Base-by-base conservation (phyloP, 2,113 vertebrate species). In the Hiodon tergisus region DNA sequence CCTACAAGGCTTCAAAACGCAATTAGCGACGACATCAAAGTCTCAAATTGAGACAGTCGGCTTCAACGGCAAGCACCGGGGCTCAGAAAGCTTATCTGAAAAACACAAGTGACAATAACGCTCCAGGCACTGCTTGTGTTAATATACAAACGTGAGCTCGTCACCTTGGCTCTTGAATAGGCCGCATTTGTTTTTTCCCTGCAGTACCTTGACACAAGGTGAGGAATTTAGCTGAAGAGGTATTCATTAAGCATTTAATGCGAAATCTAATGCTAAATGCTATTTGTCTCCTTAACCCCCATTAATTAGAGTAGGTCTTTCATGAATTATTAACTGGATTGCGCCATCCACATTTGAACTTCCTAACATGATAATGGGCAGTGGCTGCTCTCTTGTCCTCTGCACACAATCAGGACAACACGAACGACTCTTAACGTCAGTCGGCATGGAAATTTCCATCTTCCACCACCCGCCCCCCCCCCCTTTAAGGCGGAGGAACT, bases 241-340 rank as follows among this genome's bases (percentile, higher is more conserved):
- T 83, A 83, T 87, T 90, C 85, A 89, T 90, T 86, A 87, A 80
- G 78, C 79, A 58, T 85, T 82, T 85, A 87, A 88, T 87, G 75
- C 80, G 83, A 83, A 88, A 89, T 87, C 81, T 86, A 86, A 62
- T 54, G 83, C 84, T 88, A 82, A 78, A 82, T 76, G 79, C 77
- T 80, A 79, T 63, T 68, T 13, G 81, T 54, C 85, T 87, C 87
- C 88, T 86, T 83, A 73, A 67, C 76, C 81, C 81, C 76, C 66
- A 2, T 82, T 80, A 81, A 85, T 88, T 88, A 86, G 74, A 86
- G 83, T 82, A 80, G 76, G 14, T 76, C 72, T 65, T 76, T 73
- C 81, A 85, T 81, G 78, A 48, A 74, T 86, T 78, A 86, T 85
- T 85, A 85, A 87, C 87, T 79, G 79, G 75, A 87, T 85, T 78